phyloP scores from a whole-genome alignment of 2,113 vertebrate species.

The Stegostoma tigrinum region DNA sequence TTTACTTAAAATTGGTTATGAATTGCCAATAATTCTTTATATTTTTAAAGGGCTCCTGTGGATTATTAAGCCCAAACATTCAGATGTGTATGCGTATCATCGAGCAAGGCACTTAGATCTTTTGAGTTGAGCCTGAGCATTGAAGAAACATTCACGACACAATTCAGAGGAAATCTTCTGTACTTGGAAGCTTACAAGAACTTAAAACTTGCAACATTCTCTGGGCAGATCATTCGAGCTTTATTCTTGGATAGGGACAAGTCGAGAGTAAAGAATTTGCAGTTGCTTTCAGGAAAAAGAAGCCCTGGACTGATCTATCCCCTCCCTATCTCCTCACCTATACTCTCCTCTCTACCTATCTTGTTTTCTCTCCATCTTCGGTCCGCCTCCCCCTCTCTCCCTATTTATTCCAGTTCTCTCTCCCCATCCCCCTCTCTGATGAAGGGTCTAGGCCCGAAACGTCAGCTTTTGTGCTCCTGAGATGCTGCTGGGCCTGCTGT shows the following conservation, averaged over 20 bases:
- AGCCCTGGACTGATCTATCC: too few species aligned
- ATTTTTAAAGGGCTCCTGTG: neutral
- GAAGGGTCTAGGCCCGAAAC: too few species aligned
- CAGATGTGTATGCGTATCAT: neutral
- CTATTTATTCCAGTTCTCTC: too few species aligned
- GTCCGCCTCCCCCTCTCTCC: too few species aligned
- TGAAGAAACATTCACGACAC: neutral
- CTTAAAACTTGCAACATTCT: neutral
- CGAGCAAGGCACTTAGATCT: neutral
- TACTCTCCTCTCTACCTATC: too few species aligned
- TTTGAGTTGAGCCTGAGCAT: neutral
- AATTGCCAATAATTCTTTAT: neutral
- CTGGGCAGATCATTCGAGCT: neutral
- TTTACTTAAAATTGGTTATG: neutral
- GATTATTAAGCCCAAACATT: neutral
- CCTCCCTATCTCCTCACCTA: too few species aligned
- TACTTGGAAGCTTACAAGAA: neutral
- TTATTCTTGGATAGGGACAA: neutral
- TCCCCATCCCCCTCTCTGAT: too few species aligned
- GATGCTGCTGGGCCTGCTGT: too few species aligned
- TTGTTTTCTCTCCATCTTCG: too few species aligned
- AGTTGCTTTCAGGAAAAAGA: neutral
- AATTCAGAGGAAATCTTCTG: neutral
- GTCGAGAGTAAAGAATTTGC: neutral
- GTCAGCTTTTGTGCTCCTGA: too few species aligned